A percentile compares a stretch with the other conserved stretches of the same genome.
These are phyloP conservation scores for Acronicta leporina DNA, from an alignment of 2,888 invertebrate genomes.

Conservation along the genomic window DNA sequence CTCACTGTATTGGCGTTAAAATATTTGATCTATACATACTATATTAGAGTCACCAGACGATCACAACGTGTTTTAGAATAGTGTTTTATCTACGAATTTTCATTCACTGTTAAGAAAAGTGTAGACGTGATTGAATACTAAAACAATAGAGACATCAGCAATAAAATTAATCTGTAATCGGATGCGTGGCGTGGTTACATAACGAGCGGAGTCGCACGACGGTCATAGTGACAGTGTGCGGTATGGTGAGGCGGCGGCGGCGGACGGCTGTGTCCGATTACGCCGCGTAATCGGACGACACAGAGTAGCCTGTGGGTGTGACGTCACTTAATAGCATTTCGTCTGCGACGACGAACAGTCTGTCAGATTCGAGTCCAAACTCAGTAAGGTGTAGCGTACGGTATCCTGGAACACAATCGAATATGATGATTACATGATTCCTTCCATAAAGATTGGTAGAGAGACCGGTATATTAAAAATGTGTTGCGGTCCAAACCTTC, in stretches of 20 bases:
- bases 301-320: slow-evolving; percentile 77
- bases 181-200: slow-evolving; percentile 69
- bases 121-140: slow-evolving; percentile 22
- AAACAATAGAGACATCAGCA: slow-evolving; percentile 56
- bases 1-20: too few species aligned
- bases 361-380: slow-evolving; percentile 61
- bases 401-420: slow-evolving; percentile 39
- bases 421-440: slow-evolving; percentile 30
- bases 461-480: too few species aligned
- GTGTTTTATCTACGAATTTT: neutral
- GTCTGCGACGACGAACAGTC: slow-evolving; percentile 80
- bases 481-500: too few species aligned
- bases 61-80: too few species aligned
- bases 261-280: slow-evolving; percentile 59
- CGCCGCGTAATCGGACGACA: slow-evolving; percentile 64
- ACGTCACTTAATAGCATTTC: slow-evolving; percentile 80
- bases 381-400: slow-evolving; percentile 20
- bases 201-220: slow-evolving; percentile 49
- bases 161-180: slow-evolving; percentile 67
- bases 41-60: too few species aligned
- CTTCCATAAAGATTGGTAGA: too few species aligned
- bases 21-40: too few species aligned
- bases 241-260: slow-evolving; percentile 21
- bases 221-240: neutral
- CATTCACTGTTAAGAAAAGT: slow-evolving; percentile 4